These are phyloP conservation scores for Pterocles gutturalis DNA, from an alignment of 2,113 vertebrate genomes.

Conservation along the genomic window DNA sequence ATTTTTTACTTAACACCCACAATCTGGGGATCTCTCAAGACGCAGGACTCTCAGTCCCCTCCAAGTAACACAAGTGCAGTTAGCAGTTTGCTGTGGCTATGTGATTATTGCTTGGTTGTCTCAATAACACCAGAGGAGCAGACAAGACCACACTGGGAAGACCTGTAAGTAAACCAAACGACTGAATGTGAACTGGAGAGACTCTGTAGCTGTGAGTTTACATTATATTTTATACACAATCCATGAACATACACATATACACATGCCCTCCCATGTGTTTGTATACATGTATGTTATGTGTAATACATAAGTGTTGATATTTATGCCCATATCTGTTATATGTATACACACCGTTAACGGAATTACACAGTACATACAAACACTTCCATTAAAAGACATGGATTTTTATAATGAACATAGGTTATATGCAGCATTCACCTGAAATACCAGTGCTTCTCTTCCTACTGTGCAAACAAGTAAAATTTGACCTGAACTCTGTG, in stretches of 20 bases:
- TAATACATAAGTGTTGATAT: not conserved
- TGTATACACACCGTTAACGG: not conserved
- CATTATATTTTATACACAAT: not conserved
- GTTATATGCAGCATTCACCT: constrained; percentile 33
- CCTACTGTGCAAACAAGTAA: constrained; percentile 76
- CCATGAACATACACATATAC: not conserved
- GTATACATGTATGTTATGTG: not conserved
- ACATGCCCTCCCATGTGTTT: not conserved
- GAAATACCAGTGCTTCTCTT: constrained; percentile 76
- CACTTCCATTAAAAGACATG: constrained; percentile 74
- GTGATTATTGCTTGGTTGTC: not conserved
- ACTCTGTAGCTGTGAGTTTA: not conserved
- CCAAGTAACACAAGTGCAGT: not conserved
- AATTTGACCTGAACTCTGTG: not conserved
- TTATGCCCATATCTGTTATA: not conserved
- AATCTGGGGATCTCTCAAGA: not conserved
- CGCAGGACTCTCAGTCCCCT: not conserved
- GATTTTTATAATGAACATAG: constrained; percentile 37
- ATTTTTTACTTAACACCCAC: not conserved
- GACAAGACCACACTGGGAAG: not conserved
- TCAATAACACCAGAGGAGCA: not conserved
- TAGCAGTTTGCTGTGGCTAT: not conserved
- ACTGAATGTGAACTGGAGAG: not conserved
- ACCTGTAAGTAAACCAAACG: not conserved
- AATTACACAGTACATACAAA: not conserved